phyloP scores from a whole-genome alignment of 2,113 vertebrate species.

The Anseranas semipalmata region DNA sequence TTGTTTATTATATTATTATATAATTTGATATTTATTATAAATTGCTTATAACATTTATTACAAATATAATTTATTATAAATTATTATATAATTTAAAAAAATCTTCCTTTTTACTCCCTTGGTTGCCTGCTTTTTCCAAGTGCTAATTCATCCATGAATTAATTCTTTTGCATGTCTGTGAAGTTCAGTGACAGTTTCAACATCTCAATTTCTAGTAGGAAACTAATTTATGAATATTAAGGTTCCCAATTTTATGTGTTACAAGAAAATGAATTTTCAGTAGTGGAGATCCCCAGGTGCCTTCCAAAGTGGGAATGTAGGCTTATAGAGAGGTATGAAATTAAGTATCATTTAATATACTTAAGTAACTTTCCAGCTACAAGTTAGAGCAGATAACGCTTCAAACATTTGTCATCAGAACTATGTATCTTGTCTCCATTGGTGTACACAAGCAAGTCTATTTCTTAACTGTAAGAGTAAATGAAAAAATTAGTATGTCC shows the following conservation, averaged over 20 bases:
- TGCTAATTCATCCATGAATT: constrained; percentile 3
- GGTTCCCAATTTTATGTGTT: not conserved
- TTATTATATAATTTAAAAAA: not conserved
- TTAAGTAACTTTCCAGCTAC: not conserved
- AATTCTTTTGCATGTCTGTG: not conserved
- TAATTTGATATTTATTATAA: not conserved
- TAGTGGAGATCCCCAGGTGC: not conserved
- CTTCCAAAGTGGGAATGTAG: not conserved
- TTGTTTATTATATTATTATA: not conserved
- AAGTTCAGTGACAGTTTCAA: not conserved
- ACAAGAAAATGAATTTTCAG: not conserved
- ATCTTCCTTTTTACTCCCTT: not conserved
- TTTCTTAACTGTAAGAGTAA: not conserved
- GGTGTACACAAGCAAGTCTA: not conserved
- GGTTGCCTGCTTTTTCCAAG: not conserved
- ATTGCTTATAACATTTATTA: too few species aligned
- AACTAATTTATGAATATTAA: not conserved
- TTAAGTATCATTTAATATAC: not conserved
- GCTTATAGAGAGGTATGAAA: not conserved
- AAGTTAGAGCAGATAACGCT: not conserved
- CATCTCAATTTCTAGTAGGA: not conserved
- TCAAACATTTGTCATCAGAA: not conserved
- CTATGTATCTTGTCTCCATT: not conserved
- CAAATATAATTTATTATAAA: not conserved
- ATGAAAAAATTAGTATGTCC: not conserved